A percentile compares a stretch with the other conserved stretches of the same genome.
These are phyloP conservation scores for Nansenia antarctica DNA, from an alignment of 2,113 vertebrate species.

Conservation along the genomic window DNA sequence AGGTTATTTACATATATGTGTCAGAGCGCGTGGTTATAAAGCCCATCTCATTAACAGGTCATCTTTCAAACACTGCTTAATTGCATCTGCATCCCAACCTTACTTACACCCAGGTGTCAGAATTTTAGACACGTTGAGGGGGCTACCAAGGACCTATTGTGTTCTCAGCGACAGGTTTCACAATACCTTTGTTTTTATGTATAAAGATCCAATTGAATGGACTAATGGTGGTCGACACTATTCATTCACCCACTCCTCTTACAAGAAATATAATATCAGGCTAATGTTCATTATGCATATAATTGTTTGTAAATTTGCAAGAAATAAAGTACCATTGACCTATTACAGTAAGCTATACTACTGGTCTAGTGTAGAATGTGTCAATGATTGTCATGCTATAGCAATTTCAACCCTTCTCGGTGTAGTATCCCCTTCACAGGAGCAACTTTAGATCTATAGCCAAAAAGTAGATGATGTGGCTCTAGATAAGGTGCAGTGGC, in stretches of 20 bases:
- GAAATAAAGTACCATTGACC: too few species aligned
- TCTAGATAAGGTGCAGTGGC: background rate
- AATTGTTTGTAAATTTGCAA: too few species aligned
- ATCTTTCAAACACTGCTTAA: conserved; percentile 41
- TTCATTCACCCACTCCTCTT: too few species aligned
- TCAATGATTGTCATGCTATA: too few species aligned
- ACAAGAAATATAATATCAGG: too few species aligned
- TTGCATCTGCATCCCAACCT: conserved; percentile 35
- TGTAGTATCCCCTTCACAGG: background rate
- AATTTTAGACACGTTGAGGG: conserved; percentile 7
- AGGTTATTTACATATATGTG: conserved; percentile 64
- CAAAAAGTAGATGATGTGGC: background rate
- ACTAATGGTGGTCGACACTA: too few species aligned
- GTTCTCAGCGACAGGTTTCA: background rate
- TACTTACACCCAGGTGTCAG: conserved; percentile 41
- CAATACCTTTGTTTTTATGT: too few species aligned
- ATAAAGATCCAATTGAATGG: too few species aligned
- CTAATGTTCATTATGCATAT: too few species aligned
- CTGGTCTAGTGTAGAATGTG: too few species aligned
- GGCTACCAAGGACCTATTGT: background rate
- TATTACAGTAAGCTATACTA: too few species aligned
- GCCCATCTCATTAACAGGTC: conserved; percentile 32
- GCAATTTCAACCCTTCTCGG: too few species aligned
- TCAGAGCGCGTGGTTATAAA: conserved; percentile 31
- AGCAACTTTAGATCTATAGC: background rate